These are phyloP conservation scores for Lepus europaeus DNA, from an alignment of 2,113 vertebrate genomes.

Conservation along the genomic window DNA sequence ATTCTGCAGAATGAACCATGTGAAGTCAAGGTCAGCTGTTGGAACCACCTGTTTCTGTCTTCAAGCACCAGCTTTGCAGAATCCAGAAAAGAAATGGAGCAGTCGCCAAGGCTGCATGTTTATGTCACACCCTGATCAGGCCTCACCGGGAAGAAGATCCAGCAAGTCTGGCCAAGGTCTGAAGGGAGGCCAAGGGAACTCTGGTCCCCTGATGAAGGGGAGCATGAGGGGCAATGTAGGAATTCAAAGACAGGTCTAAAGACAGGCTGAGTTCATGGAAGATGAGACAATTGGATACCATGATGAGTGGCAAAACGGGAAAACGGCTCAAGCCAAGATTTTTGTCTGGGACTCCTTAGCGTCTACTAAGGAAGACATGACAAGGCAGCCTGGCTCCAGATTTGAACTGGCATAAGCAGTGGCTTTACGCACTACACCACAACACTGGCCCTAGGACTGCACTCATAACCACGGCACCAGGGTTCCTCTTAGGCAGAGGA, in stretches of 20 bases:
- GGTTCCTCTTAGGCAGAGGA: neutral
- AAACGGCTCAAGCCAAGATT: constrained; percentile 2
- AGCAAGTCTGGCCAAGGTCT: neutral
- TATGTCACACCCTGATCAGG: neutral
- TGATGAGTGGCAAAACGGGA: neutral
- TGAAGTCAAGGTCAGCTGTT: neutral
- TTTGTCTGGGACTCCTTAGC: neutral
- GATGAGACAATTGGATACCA: neutral
- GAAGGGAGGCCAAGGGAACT: neutral
- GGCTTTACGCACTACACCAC: too few species aligned
- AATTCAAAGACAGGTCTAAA: constrained; percentile 12
- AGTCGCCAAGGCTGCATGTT: neutral
- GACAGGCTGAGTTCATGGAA: neutral
- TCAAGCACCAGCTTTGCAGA: neutral
- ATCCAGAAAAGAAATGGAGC: neutral
- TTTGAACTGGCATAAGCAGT: too few species aligned
- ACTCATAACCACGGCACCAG: neutral
- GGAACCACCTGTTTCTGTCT: neutral
- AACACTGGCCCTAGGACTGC: neutral
- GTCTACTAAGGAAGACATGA: neutral
- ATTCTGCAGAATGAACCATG: constrained; percentile 3
- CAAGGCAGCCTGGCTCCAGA: neutral
- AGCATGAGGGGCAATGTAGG: neutral
- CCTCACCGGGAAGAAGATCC: neutral
- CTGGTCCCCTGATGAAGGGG: neutral